Conservation (phyloP, 64 coral and sea anemone species). For the Stylophora pistillata region DNA sequence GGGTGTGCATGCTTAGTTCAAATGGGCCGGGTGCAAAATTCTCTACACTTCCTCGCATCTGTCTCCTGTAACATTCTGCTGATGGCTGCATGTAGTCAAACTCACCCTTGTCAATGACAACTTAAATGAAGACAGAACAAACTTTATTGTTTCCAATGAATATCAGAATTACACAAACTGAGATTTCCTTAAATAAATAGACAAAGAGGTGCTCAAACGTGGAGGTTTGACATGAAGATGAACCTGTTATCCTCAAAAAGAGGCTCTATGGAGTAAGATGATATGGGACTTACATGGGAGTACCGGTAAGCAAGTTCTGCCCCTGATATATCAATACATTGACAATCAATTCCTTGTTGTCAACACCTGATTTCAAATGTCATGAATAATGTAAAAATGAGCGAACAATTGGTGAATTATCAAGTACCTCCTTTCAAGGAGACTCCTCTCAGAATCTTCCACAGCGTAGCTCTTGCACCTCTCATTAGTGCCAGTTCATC, state of each 20-base stretch:
- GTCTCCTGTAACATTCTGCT: constrained; percentile 74
- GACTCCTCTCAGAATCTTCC: constrained; percentile 68
- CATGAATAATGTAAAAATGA: not conserved
- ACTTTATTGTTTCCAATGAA: no score
- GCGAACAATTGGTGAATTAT: not conserved
- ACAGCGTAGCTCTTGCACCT: constrained; percentile 66
- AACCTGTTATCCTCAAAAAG: no score
- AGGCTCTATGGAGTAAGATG: no score
- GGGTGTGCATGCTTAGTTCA: constrained; percentile 36
- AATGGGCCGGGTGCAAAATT: constrained; percentile 35
- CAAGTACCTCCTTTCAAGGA: constrained; percentile 69
- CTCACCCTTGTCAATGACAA: constrained; percentile 63
- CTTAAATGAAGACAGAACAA: constrained; percentile 16
- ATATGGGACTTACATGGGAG: no score
- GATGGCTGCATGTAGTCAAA: constrained; percentile 88
- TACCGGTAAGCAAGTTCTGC: no score
- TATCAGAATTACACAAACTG: no score
- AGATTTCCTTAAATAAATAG: no score
- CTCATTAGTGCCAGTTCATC: constrained; percentile 59
- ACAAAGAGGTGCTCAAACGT: not conserved
- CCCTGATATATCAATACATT: no score
- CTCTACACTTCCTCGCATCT: constrained; percentile 49
- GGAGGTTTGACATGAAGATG: not conserved
- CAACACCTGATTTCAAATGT: not conserved
- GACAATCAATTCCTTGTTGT: not conserved